Base-by-base conservation (phyloP, 1,140 invertebrate genomes). In the Maniola jurtina region DNA sequence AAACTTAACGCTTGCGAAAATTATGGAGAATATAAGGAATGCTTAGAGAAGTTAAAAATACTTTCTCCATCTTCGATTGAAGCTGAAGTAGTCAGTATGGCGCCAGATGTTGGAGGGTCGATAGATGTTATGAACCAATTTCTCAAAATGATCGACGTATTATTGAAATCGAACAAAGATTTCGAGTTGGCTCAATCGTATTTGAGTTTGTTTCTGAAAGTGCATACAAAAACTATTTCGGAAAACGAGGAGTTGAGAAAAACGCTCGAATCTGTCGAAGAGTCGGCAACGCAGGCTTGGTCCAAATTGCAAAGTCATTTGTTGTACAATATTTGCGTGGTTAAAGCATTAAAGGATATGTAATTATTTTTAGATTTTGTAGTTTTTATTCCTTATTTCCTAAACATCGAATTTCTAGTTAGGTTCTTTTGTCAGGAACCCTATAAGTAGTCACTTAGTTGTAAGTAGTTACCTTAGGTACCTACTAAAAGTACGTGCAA, bases 181-280 rank as follows among this genome's bases (percentile, higher is more conserved):
- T 99, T 98, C 91, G 98, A 99, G 92, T 86, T 99, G n/a, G 94
- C 95, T 0, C 96, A 99, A 84, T 94, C 97, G 0, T 99, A 98
- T 92, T 91, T 99, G n/a, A 95, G 94, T 57, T 91, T 99, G 14
- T 99, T 98, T 92, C 84, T 99, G 10, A 98, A 98, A 90, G 93
- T 94, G 35, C 97, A 99, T 82, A 94, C 94, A 2, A 92, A 93
- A 52, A 79, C 87, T 11, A 91, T 98, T 42, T 90, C 93, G 0
- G 83, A 92, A 56, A 92, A 93, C 13, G 74, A 90, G 14, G 86
- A 92, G 11, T 83, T 98, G 38, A 83, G 92, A 10, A 78, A 92
- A 54, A 90, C 91, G 38, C 77, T 97, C 40, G 82, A 91, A n/a
- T 87, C 91, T 15, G 80, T 98, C 0, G 91, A 93, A 60, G 88